These are phyloP conservation scores for Eristalis tenax DNA, from an alignment of 2,888 invertebrate genomes.

Conservation along the genomic window DNA sequence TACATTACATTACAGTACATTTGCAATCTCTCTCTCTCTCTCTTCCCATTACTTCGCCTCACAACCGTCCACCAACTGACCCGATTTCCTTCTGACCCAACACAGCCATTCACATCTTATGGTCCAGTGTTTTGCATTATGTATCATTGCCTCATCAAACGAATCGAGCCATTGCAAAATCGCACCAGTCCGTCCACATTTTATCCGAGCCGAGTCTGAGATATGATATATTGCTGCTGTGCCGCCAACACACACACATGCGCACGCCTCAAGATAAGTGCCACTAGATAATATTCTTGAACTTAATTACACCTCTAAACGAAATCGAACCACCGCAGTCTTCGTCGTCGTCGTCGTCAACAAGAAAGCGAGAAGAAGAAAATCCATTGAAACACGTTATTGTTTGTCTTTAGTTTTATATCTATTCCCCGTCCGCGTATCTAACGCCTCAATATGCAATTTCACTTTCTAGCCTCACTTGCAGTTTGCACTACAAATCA, in stretches of 20 bases:
- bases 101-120: conserved; percentile 40
- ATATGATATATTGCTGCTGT: conserved; percentile 38
- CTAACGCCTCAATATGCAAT: conserved; percentile 34
- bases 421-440: conserved; percentile 10
- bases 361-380: conserved; percentile 59
- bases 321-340: conserved; percentile 8
- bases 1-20: no score
- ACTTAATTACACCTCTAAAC: conserved; percentile 46
- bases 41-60: not conserved
- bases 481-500: conserved; percentile 56
- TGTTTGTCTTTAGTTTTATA: conserved; percentile 6
- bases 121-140: conserved; percentile 39
- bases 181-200: conserved; percentile 47
- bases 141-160: conserved; percentile 56
- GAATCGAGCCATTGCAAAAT: conserved; percentile 41
- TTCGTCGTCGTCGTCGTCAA: conserved; percentile 7
- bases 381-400: conserved; percentile 28
- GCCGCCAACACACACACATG: conserved; percentile 27
- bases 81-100: conserved; percentile 55
- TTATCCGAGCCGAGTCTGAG: conserved; percentile 20
- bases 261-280: conserved; percentile 14
- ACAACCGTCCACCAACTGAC: not conserved
- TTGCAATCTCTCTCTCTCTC: no score
- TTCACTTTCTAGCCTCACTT: conserved; percentile 68
- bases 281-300: conserved; percentile 47